Evolutionary conservation across 2,888 invertebrate genomes (phyloP).

Genomic region (Synanthedon andrenaeformis): DNA sequence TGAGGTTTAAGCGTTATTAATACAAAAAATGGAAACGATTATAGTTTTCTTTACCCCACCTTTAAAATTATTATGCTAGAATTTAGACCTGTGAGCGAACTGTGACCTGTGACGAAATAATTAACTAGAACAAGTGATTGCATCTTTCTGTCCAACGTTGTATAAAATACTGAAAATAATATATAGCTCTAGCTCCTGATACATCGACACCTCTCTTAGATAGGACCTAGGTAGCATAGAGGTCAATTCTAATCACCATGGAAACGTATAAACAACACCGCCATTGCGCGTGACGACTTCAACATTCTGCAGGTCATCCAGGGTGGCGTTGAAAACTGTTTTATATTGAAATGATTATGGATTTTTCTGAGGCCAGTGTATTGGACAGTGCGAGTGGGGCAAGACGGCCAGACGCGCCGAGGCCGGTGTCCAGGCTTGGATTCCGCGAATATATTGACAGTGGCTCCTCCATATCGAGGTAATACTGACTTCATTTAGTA

Average conservation of each 20-base stretch:
- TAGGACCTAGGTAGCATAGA: too few species aligned
- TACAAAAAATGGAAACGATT: too few species aligned
- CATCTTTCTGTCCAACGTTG: too few species aligned
- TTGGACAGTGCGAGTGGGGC: slow-evolving; percentile 30
- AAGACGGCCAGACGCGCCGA: slow-evolving; percentile 33
- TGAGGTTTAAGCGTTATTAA: too few species aligned
- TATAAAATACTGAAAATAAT: too few species aligned
- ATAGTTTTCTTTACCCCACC: too few species aligned
- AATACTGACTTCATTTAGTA: slow-evolving; percentile 1
- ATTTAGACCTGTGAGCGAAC: too few species aligned
- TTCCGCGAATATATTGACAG: slow-evolving; percentile 47
- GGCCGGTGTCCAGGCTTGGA: slow-evolving; percentile 54
- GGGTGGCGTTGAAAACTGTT: slow-evolving; percentile 25
- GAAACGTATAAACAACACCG: slow-evolving; percentile 42
- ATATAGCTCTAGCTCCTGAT: too few species aligned
- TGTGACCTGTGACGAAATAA: too few species aligned
- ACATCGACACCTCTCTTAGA: too few species aligned
- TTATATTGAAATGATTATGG: slow-evolving; percentile 34
- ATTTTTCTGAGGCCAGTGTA: slow-evolving; percentile 50
- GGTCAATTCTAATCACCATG: slow-evolving; percentile 16
- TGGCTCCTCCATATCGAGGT: slow-evolving; percentile 48
- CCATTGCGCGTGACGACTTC: slow-evolving; percentile 37
- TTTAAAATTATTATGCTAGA: too few species aligned
- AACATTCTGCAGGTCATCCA: slow-evolving; percentile 11
- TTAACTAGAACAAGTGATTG: too few species aligned